Evolutionary conservation across 2,888 invertebrate genomes (phyloP), one percentile per base, ranked within the genome.

Genomic region (Tiliacea aurago): DNA sequence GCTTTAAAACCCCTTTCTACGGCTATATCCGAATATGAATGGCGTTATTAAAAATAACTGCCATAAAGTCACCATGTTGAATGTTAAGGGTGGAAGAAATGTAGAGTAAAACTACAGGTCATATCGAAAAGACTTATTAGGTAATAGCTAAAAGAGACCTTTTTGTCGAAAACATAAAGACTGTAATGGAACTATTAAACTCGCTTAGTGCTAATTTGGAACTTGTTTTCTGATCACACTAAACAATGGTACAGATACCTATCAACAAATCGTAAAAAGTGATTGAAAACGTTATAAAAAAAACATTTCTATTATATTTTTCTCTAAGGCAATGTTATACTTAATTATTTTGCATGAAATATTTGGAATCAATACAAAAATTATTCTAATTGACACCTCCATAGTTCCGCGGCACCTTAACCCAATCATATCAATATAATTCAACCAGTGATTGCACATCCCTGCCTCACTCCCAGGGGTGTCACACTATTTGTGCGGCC

Each of bases 371-470:
- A 58, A 45, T n/a, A 43, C n/a, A n/a, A 37, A 63, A 37, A 6
- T 2, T 41, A 53, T 15, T 43, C 2, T 1, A 47, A 23, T 0
- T 41, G 18, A 1, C n/a, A 37, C 43, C 33, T 53, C 23, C 33
- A 63, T n/a, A 37, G 4, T 13, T n/a, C 3, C 43, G 15, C 2
- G 28, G 28, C 28, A 73, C 18, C 43, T 41, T 58, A 81, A 75
- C 61, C 20, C 10, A 74, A 76, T 82, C 78, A 77, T 78, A 68
- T 77, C 67, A 62, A 71, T 65, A 68, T 68, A 61, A 61, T 78
- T 37, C n/a, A 65, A 10, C 33, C 78, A 62, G 28, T 65, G 76
- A 80, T 84, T 79, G 73, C 53, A 65, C 65, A 80, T 80, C 80
- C 18, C 70, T 74, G 63, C 0, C n/a, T 5, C 1, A 10, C 6